Evolutionary conservation across 1,140 invertebrate species (phyloP), one percentile per base, ranked within the genome.

Genomic region (Drosophila truncata): DNA sequence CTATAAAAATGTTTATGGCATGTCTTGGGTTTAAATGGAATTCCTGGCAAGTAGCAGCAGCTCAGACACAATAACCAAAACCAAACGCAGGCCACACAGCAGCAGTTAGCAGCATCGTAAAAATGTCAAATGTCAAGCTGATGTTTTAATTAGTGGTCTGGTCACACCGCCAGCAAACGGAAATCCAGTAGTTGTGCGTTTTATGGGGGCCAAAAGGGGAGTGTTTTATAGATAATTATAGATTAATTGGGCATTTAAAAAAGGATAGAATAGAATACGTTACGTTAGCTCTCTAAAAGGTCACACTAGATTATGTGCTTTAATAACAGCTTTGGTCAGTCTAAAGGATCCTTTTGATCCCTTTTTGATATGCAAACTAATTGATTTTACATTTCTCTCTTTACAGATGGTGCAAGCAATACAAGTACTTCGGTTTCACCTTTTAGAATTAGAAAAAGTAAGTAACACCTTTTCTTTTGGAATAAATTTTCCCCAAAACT

Each of bases 391-490:
- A 25, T 27, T 3, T 55, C 14, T 54, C 29, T 93, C n/a, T 92
- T 93, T 93, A 92, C 96, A 99, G 99, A 99, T 99, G 99, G 98
- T 99, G 93, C 99, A 99, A 96, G 98, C 99, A 93, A 99, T 99
- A 95, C 99, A 99, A 96, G 99, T 99, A 92, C 96, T 99, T 94
- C 97, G 99, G 95, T 99, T 99, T 97, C 99, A 99, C 95, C 96
- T 99, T 94, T 96, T 99, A 95, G 99, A 99, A 95, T 96, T 99
- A 95, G 99, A 99, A 99, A 99, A 99, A 97, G 99, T 99, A 95
- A 98, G 96, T 94, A 92, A 52, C 52, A 11, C n/a, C 9, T 39
- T 39, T 35, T 16, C 13, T 0, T 41, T 46, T 62, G 1, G 18
- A 27, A 8, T 35, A 20, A 16, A 31, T 46, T 44, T 16, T 9